Base-by-base conservation (phyloP, 1,140 invertebrate species). In the Anastrepha obliqua region DNA sequence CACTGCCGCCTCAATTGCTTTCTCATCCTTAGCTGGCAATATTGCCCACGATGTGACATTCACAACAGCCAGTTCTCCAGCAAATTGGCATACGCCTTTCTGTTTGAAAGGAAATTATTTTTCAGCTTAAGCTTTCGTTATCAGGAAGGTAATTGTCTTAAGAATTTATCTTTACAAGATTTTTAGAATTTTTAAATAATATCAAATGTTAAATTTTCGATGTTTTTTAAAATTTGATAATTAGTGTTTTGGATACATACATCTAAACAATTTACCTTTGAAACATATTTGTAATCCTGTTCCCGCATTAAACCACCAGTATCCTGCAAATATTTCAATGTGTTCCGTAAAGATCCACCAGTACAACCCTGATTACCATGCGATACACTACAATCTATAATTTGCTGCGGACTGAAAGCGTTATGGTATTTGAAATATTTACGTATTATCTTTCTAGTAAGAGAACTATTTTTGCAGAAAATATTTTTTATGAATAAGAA, bases 311-410 rank as follows among this genome's bases (percentile, higher is more conserved):
- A 93, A 11, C 96, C 96, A 8, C 94, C 94, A 2, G 93, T 91
- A 88, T 93, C 94, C 89, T 96, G 94, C 4, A 96, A 93, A 92
- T 97, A 97, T 87, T 93, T 94, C 9, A 97, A 90, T 0, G 96
- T 96, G 64, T 96, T 97, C 87, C 95, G 94, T 2, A 97, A 90
- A 0, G 96, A 97, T 1, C 96, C 96, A 0, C 96, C 96, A 0
- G 94, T 93, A 89, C 96, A 97, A 11, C 96, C 96, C 62, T 95
- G 94, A 90, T 97, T 97, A 4, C 96, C 96, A 67, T 94, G 94
- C 0, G 91, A 89, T 3, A 94, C 93, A 86, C 96, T 97, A 90
- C 96, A 97, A 90, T 97, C 97, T 0, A 97, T 94, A 88, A 97
- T 94, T 92, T 97, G 96, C 89, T 97, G 97, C 65, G 95, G 94